phyloP scores from a whole-genome alignment of 2,888 invertebrate genomes.

The Acronicta leporina region DNA sequence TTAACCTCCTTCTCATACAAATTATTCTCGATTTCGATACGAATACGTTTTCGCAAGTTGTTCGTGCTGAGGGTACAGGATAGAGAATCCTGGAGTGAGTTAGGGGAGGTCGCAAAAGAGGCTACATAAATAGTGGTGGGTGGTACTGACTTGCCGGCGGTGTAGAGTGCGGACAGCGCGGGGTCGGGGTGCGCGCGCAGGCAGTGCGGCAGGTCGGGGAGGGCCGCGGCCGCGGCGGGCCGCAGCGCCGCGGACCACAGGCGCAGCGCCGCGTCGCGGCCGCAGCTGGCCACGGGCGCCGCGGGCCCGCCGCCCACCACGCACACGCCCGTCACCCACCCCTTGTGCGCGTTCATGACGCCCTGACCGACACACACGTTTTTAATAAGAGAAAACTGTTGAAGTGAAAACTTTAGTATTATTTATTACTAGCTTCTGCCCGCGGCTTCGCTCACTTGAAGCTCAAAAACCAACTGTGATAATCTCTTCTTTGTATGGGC shows the following conservation, averaged over 20 bases:
- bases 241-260: constrained; percentile 93
- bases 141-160: constrained; percentile 94
- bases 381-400: no score
- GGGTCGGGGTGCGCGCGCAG: constrained; percentile 89
- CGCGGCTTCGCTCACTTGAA: no score
- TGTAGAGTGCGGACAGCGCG: constrained; percentile 88
- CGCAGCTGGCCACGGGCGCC: constrained; percentile 91
- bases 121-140: neutral
- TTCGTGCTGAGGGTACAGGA: no score
- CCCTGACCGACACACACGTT: constrained; percentile 65
- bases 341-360: constrained; percentile 95
- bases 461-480: no score
- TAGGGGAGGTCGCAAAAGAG: no score
- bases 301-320: constrained; percentile 55
- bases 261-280: constrained; percentile 93
- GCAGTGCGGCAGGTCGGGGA: constrained; percentile 90
- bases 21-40: no score
- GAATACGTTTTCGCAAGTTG: no score
- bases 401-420: no score
- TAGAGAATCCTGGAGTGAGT: no score
- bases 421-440: no score
- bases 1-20: no score
- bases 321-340: constrained; percentile 94
- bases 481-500: no score
- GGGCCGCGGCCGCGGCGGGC: constrained; percentile 73